Base-by-base conservation (phyloP, 2,113 vertebrate genomes). In the pig (Sus scrofa) region DNA sequence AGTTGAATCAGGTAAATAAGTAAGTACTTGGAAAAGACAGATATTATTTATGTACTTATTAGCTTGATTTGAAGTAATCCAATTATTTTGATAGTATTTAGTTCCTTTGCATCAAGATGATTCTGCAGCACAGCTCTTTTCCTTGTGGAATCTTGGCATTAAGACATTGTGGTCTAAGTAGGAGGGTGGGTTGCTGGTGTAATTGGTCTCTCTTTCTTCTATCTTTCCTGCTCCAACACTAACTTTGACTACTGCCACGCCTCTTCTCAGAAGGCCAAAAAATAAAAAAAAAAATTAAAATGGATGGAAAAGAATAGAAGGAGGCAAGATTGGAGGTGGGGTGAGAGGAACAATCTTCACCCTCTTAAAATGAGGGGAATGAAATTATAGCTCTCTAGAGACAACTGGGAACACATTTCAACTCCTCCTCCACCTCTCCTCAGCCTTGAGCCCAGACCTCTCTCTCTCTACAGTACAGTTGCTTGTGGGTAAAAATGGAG, bases 331-430 rank as follows among this genome's bases (percentile, higher is more conserved):
- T 85, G 89, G 81, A 79, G 86, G 93, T 90, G 77, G 90, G 62
- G 39, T 39, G 67, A 96, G 82, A 86, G 39, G 90, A 89, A 22
- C 12, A 44, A 30, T 89, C 56, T 84, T 91, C n/a, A 83, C 50
- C 85, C 91, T 67, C 74, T 93, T 58, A 44, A 70, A 94, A 70
- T 7, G 50, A 89, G 30, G 52, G 60, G 83, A 96, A 91, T 91
- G 65, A 95, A 97, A 97, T 96, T 93, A 95, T 52, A 97, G 95
- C 91, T 94, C 85, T 96, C 77, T n/a, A n/a, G 86, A 83, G 58
- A 78, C 82, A 63, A 52, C 63, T 0, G 6, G 86, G 74, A 70
- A 65, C 91, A 83, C 86, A 50, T 70, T 96, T 85, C 86, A 54
- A 12, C 85, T 93, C 70, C 34, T 75, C 68, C 82, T 58, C 86